These are phyloP conservation scores for Trachelus iudaicus DNA, from an alignment of 2,888 invertebrate genomes.

Conservation along the genomic window DNA sequence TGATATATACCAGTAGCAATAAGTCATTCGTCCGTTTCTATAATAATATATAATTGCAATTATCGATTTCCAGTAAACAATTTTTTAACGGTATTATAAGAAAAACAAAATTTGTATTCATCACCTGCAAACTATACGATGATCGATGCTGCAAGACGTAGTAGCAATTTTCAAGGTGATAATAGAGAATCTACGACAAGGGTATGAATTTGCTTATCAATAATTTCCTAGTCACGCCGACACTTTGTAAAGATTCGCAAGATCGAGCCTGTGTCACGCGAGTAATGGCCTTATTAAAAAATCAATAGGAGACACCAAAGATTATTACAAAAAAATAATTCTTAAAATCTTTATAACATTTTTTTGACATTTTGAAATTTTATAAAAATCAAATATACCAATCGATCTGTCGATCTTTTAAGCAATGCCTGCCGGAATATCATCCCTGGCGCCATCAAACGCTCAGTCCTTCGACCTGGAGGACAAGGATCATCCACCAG, in stretches of 20 bases:
- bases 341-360: background rate
- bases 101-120: background rate
- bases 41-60: background rate
- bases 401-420: slow-evolving; percentile 11
- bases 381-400: background rate
- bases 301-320: background rate
- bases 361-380: background rate
- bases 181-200: background rate
- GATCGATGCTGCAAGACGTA: background rate
- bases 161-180: background rate
- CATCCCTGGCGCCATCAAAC: slow-evolving; percentile 44
- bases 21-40: background rate
- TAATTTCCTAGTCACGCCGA: background rate
- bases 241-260: background rate
- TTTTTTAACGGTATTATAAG: background rate
- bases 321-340: background rate
- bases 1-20: background rate
- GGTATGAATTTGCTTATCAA: background rate
- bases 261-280: background rate
- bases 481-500: slow-evolving; percentile 38
- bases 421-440: slow-evolving; percentile 57
- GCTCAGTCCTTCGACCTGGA: slow-evolving; percentile 37
- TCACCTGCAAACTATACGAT: background rate
- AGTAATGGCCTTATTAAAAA: background rate
- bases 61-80: background rate